Evolutionary conservation across 2,888 invertebrate species (phyloP).

Genomic region (Euspilapteryx auroguttella): DNA sequence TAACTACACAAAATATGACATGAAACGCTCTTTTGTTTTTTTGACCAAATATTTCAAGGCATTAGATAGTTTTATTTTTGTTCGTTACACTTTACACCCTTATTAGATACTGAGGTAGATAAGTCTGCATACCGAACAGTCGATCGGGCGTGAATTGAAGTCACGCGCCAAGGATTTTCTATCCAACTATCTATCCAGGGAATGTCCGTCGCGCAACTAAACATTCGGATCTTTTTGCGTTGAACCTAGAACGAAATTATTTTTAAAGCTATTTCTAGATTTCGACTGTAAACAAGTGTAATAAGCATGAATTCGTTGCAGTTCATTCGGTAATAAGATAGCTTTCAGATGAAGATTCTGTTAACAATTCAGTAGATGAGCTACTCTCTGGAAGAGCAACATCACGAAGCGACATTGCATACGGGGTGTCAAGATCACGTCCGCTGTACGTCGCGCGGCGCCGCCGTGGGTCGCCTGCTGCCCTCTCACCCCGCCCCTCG

Average conservation of each 20-base stretch:
- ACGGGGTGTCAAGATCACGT: slow-evolving; percentile 57
- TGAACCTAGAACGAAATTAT: too few relatives aligned
- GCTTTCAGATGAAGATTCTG: too few relatives aligned
- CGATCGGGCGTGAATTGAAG: slow-evolving; percentile 45
- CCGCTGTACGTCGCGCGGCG: slow-evolving; percentile 19
- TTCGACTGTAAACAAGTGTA: too few relatives aligned
- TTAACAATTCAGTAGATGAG: background rate
- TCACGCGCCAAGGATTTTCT: slow-evolving; percentile 48
- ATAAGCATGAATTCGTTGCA: too few relatives aligned
- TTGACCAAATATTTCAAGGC: too few relatives aligned
- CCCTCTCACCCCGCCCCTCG: slow-evolving; percentile 12
- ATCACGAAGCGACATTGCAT: slow-evolving; percentile 31
- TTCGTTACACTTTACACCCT: too few relatives aligned
- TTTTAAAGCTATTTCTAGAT: too few relatives aligned
- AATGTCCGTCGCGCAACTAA: slow-evolving; percentile 14
- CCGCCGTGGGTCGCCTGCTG: slow-evolving; percentile 34
- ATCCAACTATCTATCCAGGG: slow-evolving; percentile 23
- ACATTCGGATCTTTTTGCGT: too few relatives aligned
- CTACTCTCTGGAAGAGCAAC: slow-evolving; percentile 14
- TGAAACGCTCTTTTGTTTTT: too few relatives aligned
- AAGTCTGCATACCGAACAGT: slow-evolving; percentile 31
- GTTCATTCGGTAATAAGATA: too few relatives aligned
- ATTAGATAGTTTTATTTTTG: too few relatives aligned
- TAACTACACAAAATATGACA: too few relatives aligned
- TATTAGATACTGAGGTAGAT: slow-evolving; percentile 31